These are phyloP conservation scores for Eucera pruinosa DNA, from an alignment of 2,888 invertebrate genomes.

Conservation along the genomic window DNA sequence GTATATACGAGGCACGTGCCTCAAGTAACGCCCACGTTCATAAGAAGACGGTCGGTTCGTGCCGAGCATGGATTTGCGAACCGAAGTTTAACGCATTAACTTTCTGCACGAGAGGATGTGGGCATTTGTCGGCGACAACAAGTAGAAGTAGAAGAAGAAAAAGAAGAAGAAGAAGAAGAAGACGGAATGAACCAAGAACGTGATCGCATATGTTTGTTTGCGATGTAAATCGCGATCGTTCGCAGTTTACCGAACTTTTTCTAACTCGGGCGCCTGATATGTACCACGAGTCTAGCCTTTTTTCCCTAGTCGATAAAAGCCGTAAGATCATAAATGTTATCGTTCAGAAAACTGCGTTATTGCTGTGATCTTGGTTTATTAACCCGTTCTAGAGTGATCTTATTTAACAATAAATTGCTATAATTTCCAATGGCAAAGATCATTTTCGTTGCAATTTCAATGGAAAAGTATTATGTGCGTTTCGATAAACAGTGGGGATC, in stretches of 20 bases:
- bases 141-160: slow-evolving; percentile 29
- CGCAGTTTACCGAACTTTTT: not conserved
- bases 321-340: slow-evolving; percentile 35
- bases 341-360: slow-evolving; percentile 28
- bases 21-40: slow-evolving; percentile 78
- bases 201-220: slow-evolving; percentile 10
- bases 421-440: too few relatives aligned
- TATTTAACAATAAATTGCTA: not conserved
- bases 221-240: slow-evolving; percentile 7
- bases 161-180: slow-evolving; percentile 21
- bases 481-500: slow-evolving; percentile 5
- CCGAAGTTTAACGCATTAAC: slow-evolving; percentile 78
- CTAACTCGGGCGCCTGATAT: not conserved
- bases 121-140: slow-evolving; percentile 72
- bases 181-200: slow-evolving; percentile 12
- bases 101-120: slow-evolving; percentile 76
- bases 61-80: slow-evolving; percentile 81
- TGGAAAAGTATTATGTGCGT: too few relatives aligned
- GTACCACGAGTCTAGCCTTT: not conserved
- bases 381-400: slow-evolving; percentile 1
- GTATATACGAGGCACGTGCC: slow-evolving; percentile 74
- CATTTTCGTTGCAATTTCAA: not conserved
- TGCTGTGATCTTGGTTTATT: slow-evolving; percentile 27
- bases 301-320: slow-evolving; percentile 12
- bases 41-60: slow-evolving; percentile 66